Evolutionary conservation across 2,888 invertebrate species (phyloP), one percentile per base, ranked within the genome.

Genomic region (Philopedon plagiatum): DNA sequence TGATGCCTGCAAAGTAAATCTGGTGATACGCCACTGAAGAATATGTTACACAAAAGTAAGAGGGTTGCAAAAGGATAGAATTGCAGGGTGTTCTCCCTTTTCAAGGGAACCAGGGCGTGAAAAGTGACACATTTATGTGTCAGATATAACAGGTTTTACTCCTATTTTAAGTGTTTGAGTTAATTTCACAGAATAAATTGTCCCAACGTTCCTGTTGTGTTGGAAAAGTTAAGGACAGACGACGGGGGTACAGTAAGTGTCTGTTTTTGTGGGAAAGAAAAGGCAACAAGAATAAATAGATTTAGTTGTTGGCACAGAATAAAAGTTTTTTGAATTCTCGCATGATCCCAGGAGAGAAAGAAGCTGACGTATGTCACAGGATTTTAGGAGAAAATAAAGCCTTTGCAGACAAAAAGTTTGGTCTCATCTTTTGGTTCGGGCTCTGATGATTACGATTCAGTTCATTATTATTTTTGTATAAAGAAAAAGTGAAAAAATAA

Each of bases 51-150:
- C 32, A 21, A 19, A 19, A 62, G 49, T 37, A 49, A 9, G 34
- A 49, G 62, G 62, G 39, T 23, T 51, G 51, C 51, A 51, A 57
- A 61, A 63, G 37, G 49, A 1, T 60, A 29, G 37, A 58, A 71
- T 60, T 75, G 78, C 75, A 77, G 77, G 76, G 77, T 71, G 54
- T 21, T 71, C 70, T 75, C 77, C 78, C 77, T 75, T 77, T 79
- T 80, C 79, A 79, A 81, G 82, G 83, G 83, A 84, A 84, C 82
- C 83, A 82, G 83, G 83, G 84, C 84, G 84, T 85, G 84, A 84
- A 85, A 84, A 84, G 83, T 84, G 84, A 84, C 84, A 84, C 84
- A 85, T 85, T 84, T 84, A 84, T 84, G 84, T 85, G 83, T 83
- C 84, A 83, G 71, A 62, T 66, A 72, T 72, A 72, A 72, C 71